Conservation (phyloP, 2,797 vertebrate species). For the Cichlasoma orientale region DNA sequence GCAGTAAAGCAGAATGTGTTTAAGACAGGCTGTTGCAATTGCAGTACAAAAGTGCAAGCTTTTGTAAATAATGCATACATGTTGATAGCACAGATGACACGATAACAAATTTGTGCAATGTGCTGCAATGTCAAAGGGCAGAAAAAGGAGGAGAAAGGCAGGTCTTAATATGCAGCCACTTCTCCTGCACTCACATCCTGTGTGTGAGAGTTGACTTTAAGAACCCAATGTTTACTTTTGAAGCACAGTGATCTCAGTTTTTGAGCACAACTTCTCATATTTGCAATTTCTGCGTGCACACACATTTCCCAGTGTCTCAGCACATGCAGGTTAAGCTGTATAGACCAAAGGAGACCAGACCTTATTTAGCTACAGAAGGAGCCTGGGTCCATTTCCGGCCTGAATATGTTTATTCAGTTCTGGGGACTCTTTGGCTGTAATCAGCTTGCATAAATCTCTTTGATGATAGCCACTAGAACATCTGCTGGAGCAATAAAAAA, state of each 20-base stretch:
- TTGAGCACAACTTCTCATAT: neutral
- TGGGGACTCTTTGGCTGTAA: constrained; percentile 74
- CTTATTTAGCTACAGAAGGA: constrained; percentile 55
- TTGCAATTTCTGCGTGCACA: neutral
- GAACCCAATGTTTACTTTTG: constrained; percentile 6
- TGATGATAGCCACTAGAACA: constrained; percentile 80
- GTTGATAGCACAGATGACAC: neutral
- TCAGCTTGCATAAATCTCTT: constrained; percentile 82
- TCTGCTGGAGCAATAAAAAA: constrained; percentile 75
- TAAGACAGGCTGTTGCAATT: neutral
- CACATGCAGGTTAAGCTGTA: constrained; percentile 38
- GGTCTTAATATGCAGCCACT: neutral
- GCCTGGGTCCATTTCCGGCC: constrained; percentile 60
- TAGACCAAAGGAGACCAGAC: constrained; percentile 46
- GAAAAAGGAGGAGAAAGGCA: neutral
- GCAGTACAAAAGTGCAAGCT: neutral
- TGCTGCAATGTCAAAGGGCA: neutral
- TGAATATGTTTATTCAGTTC: constrained; percentile 77
- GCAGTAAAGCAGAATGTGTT: neutral
- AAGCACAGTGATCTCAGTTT: neutral
- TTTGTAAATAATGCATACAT: neutral
- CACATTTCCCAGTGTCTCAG: neutral
- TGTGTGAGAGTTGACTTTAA: neutral
- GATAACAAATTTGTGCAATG: neutral
- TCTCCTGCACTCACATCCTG: neutral